Evolutionary conservation across 2,797 vertebrate species (phyloP).

Genomic region (Otolemur crassicaudatus): DNA sequence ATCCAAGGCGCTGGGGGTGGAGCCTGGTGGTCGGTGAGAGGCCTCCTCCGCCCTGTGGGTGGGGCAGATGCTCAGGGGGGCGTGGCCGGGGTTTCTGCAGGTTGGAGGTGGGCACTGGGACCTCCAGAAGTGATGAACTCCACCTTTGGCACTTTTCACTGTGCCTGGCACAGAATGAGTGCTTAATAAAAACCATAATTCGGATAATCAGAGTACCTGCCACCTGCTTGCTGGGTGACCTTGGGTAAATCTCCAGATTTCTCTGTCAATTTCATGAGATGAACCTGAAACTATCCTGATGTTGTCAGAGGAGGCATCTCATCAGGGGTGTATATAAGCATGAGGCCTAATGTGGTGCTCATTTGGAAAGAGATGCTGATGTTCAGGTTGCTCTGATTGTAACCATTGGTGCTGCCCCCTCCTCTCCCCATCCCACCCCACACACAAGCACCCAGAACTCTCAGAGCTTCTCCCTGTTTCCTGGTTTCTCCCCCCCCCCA

Average conservation of each 20-base stretch:
- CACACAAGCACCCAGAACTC: too few relatives aligned
- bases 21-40: background rate
- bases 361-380: background rate
- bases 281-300: background rate
- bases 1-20: background rate
- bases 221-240: background rate
- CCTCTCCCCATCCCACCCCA: accelerated
- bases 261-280: background rate
- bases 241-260: background rate
- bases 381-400: background rate
- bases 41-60: accelerated
- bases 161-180: background rate
- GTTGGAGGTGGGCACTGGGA: background rate
- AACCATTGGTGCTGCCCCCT: background rate
- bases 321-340: background rate
- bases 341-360: background rate
- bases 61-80: background rate
- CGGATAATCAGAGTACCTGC: background rate
- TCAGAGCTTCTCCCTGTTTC: background rate
- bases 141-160: background rate
- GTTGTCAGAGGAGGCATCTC: background rate
- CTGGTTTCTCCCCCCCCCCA: background rate
- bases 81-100: accelerated
- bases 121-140: background rate
- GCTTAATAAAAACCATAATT: background rate